These are phyloP conservation scores for Periophthalmus magnuspinnatus DNA, from an alignment of 2,797 vertebrate species.

Conservation along the genomic window DNA sequence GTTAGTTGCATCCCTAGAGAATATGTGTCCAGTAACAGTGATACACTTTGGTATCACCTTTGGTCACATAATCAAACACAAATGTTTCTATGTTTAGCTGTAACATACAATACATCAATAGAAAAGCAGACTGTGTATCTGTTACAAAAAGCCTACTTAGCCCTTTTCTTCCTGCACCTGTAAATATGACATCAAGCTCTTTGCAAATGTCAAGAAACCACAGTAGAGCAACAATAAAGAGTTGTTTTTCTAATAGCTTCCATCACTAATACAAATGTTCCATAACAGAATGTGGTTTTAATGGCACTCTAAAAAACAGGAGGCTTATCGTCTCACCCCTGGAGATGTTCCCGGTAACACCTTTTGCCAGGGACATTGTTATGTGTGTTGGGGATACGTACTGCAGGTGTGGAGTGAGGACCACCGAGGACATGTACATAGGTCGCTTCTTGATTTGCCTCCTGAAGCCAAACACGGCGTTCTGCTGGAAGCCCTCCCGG, in stretches of 20 bases:
- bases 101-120: conserved; percentile 39
- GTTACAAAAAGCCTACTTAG: conserved; percentile 19
- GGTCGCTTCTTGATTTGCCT: conserved; percentile 94
- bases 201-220: conserved; percentile 10
- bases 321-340: background rate
- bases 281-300: background rate
- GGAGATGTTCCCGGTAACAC: background rate
- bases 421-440: conserved; percentile 88
- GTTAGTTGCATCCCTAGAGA: no score
- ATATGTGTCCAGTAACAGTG: background rate
- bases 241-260: conserved; percentile 5
- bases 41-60: background rate
- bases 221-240: conserved; percentile 12
- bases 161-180: conserved; percentile 13
- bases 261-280: conserved; percentile 34
- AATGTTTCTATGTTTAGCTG: conserved; percentile 22
- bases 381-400: conserved; percentile 67
- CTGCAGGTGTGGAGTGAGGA: conserved; percentile 91
- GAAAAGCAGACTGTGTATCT: conserved; percentile 32
- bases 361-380: background rate
- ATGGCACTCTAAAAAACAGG: background rate
- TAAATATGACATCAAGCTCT: conserved; percentile 22
- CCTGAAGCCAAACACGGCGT: conserved; percentile 87
- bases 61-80: background rate
- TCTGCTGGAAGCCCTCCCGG: conserved; percentile 92